phyloP scores from a whole-genome alignment of 2,888 invertebrate species.

The Polymixis lichenea region DNA sequence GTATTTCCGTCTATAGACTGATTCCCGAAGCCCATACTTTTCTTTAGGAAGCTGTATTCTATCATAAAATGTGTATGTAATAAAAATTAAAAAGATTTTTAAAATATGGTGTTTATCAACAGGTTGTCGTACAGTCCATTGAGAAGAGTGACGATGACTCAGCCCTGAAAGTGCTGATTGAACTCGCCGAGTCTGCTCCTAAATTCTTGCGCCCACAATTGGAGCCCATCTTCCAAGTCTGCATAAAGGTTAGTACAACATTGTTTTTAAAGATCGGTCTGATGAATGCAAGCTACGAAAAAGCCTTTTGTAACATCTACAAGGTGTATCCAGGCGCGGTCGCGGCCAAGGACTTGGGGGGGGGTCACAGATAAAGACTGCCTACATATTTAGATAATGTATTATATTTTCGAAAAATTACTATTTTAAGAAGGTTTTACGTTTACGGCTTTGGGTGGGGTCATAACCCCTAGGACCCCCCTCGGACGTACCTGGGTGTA shows the following conservation, averaged over 20 bases:
- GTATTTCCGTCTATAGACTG: not conserved
- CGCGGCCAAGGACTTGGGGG: too few species aligned
- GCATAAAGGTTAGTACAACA: slow-evolving; percentile 70
- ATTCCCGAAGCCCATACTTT: not conserved
- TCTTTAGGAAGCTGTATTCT: not conserved
- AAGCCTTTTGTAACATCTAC: not conserved
- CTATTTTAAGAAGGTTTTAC: too few species aligned
- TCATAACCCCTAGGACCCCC: too few species aligned
- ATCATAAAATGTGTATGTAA: not conserved
- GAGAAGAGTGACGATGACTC: slow-evolving; percentile 97
- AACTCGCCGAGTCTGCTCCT: slow-evolving; percentile 97
- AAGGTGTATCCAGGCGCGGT: too few species aligned
- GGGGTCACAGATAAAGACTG: too few species aligned
- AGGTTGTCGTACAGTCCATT: slow-evolving; percentile 95
- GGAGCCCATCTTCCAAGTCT: slow-evolving; percentile 92
- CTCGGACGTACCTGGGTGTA: too few species aligned
- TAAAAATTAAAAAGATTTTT: not conserved
- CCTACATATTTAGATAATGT: too few species aligned
- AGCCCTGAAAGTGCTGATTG: slow-evolving; percentile 97
- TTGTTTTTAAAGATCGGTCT: not conserved
- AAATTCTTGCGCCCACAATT: slow-evolving; percentile 97
- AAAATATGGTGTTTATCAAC: slow-evolving; percentile 37
- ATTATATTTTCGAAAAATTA: too few species aligned
- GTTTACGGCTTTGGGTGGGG: too few species aligned
- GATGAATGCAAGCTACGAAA: not conserved